Evolutionary conservation across 2,113 vertebrate species (phyloP), one percentile per base, ranked within the genome.

Genomic region (Chaenogobius annularis): DNA sequence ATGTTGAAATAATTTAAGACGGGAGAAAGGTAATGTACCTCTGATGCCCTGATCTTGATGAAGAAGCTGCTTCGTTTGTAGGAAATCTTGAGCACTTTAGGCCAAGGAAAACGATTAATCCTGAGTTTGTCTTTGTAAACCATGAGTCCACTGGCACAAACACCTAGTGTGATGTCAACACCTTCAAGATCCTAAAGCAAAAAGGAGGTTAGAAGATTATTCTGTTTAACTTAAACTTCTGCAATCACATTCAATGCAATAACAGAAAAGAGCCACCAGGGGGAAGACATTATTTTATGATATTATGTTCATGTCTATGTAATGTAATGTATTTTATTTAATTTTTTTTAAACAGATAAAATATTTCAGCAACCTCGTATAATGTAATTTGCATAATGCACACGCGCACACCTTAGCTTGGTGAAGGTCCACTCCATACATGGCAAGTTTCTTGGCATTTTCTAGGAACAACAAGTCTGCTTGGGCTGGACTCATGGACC

Each of bases 41-140:
- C 96, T 50, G 96, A 95, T 3, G 96, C 92, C 0, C 95, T 94
- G 72, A 99, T 97, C 90, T 97, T 99, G 78, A 98, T 95, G 40
- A 97, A 96, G 91, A 99, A 99, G 88, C 95, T 97, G 93, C 95
- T 98, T 75, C 96, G 95, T 89, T 96, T 98, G 86, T 98, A 98
- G 54, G 96, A 98, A 86, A 98, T 96, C 92, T 99, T 99, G 61
- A 99, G 92, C 56, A 99, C 96, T 91, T 96, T 98, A 70, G 97
- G 96, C 98, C 98, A 99, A 3, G 95, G 94, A 83, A 98, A 98
- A 64, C 95, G 94, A 80, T 98, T 97, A 91, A 96, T 98, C 90
- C 96, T 94, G 88, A 98, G 90, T 56, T 97, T 97, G 84, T 98
- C 97, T 87, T 98, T 96, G 88, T 97, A 99, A 87, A 99, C 95